Base-by-base conservation (phyloP, 2,888 invertebrate species). In the Noctua pronuba region DNA sequence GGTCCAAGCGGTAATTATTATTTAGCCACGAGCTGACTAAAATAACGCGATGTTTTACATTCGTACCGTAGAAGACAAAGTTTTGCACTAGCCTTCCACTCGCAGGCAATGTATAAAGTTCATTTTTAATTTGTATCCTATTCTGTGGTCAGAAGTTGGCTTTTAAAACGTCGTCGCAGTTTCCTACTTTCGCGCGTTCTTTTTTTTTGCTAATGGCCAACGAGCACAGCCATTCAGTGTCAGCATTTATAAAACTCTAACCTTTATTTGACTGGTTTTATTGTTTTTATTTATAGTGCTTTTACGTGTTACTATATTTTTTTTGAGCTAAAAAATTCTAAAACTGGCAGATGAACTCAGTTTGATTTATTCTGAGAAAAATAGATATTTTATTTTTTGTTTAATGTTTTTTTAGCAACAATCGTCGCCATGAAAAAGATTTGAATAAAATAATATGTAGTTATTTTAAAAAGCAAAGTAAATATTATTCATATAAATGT, bases 121-220 rank as follows among this genome's bases (percentile, higher is more conserved):
- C 46, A 62, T 49, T 82, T 72, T 65, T 13, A 68, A 79, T 73
- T 73, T 80, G 21, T 24, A 49, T 58, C 7, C 38, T 5, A 31
- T 41, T 76, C 31, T 49, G 60, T n/a, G 10, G 28, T 46, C 28
- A 16, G 2, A n/a, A 52, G 52, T 55, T 67, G 8, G 35, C n/a
- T 75, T 77, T 73, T 41, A 70, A 79, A 78, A 41, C n/a, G 73
- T n/a, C 73, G 18, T 35, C 24, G n/a, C 62, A 64, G 16, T 73
- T 75, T 70, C n/a, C 28, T 46, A 77, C 31, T 55, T 69, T 7
- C 1, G 2, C 10, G 16, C n/a, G 4, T 0, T n/a, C 24, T 35
- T 41, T 74, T 79, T 67, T 74, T 70, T 62, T 46, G 16, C 13
- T 44, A 80, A 69, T 65, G 28, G 24, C 38, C 10, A 67, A 24